Conservation (phyloP, 2,888 invertebrate species). For the Chrysolina haemoptera region DNA sequence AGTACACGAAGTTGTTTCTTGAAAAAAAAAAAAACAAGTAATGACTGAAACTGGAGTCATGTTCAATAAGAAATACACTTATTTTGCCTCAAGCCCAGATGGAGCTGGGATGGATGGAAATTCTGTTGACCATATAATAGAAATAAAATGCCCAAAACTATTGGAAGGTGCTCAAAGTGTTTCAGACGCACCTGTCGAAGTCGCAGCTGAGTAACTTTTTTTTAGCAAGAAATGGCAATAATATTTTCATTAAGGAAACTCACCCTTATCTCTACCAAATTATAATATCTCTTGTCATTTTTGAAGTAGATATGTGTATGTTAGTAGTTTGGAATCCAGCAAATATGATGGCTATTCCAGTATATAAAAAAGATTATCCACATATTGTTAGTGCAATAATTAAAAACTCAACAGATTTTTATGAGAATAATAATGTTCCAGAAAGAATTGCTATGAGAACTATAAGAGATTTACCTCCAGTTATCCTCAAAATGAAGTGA, state of each 20-base stretch:
- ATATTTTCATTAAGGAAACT: background rate
- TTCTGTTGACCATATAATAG: slow-evolving; percentile 7
- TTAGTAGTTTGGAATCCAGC: slow-evolving; percentile 23
- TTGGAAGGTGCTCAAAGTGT: slow-evolving; percentile 7
- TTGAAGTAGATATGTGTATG: slow-evolving; percentile 20
- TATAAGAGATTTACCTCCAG: slow-evolving; percentile 9
- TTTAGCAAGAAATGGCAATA: background rate
- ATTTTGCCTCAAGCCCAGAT: slow-evolving; percentile 14
- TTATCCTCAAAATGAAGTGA: background rate
- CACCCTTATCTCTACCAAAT: slow-evolving; percentile 17
- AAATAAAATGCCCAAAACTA: slow-evolving; percentile 26
- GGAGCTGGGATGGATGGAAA: slow-evolving; percentile 3
- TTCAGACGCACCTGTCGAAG: background rate
- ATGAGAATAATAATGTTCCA: background rate
- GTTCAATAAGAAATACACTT: slow-evolving; percentile 4
- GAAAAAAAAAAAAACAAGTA: slow-evolving; percentile 7
- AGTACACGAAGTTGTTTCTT: background rate
- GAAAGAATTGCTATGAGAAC: slow-evolving; percentile 12
- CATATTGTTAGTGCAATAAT: background rate
- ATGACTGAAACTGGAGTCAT: slow-evolving; percentile 15
- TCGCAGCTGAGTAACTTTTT: slow-evolving; percentile 1
- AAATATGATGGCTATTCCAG: background rate
- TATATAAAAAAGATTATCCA: background rate
- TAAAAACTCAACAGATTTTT: background rate
- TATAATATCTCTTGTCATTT: background rate